Base-by-base conservation (phyloP, 2,888 invertebrate genomes). In the Hyposoter dolosus region DNA sequence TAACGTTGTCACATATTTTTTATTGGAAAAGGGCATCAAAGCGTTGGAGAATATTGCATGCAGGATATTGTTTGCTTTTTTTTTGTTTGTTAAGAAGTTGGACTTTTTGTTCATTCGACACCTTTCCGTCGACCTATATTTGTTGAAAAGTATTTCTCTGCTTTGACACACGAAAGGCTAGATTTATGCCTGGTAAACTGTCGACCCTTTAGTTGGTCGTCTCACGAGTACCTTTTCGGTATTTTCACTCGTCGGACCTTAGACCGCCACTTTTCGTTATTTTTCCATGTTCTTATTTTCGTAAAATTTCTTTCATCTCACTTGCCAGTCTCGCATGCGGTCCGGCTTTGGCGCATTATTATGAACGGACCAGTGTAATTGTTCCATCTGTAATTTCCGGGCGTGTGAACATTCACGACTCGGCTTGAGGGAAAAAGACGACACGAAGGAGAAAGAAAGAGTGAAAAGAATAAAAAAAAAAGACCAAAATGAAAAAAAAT, bases 281-380 rank as follows among this genome's bases (percentile, higher is more conserved):
- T 75, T 68, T 56, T 75, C 45, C 15, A 15, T 69, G 65, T 71
- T 56, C 56, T 66, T 74, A 47, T 74, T 79, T 32, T 69, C 15
- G n/a, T 7, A 6, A 65, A 32, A 50, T 15, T 32, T 47, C 47
- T 79, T 75, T 85, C 76, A 82, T 87, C 50, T 68, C 68, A 47
- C 47, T 76, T 60, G 28, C 15, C 71, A 45, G 60, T 35, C 53
- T 74, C 72, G 78, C 47, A 53, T 53, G 32, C 76, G 63, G 71
- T 77, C 63, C 71, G 40, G 66, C 40, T 23, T 43, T 35, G 40
- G n/a, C 10, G 53, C 65, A 28, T 74, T 53, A 66, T 81, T 74
- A 53, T 81, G n/a, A 65, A 74, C 81, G 50, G 63, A 65, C 63
- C 28, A 43, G 50, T 43, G 40, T 43, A n/a, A 66, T 71, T 81